phyloP scores from a whole-genome alignment of 2,797 vertebrate genomes.

The Lepilemur ruficaudatus region DNA sequence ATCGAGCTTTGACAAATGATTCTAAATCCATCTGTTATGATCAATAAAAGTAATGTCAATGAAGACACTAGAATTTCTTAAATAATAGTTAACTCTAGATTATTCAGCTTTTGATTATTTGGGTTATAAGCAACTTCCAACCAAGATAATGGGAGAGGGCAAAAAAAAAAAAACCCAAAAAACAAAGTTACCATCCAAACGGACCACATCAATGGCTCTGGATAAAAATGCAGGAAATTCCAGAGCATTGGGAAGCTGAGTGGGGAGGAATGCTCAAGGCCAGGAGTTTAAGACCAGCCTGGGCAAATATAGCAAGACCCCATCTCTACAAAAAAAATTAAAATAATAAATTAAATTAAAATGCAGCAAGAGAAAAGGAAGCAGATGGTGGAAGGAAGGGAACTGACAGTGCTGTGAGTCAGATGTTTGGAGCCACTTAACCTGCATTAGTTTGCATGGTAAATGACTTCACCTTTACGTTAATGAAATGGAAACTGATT shows the following conservation, averaged over 20 bases:
- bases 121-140: background rate
- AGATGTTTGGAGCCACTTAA: background rate
- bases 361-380: background rate
- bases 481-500: constrained; percentile 14
- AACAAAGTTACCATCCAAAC: background rate
- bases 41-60: background rate
- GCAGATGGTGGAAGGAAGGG: background rate
- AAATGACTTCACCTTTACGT: background rate
- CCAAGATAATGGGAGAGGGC: background rate
- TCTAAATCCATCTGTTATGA: constrained; percentile 22
- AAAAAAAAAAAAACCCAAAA: constrained; percentile 36
- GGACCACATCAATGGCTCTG: background rate
- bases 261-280: background rate
- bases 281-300: background rate
- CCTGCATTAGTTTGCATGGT: background rate
- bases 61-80: constrained; percentile 43
- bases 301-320: background rate
- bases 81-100: constrained; percentile 38
- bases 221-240: background rate
- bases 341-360: background rate
- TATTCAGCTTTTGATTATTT: constrained; percentile 47
- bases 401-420: background rate
- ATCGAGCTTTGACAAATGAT: background rate
- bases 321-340: background rate
- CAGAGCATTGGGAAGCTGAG: background rate